Conservation (phyloP, 2,888 invertebrate species). For the Poecilus cupreus region DNA sequence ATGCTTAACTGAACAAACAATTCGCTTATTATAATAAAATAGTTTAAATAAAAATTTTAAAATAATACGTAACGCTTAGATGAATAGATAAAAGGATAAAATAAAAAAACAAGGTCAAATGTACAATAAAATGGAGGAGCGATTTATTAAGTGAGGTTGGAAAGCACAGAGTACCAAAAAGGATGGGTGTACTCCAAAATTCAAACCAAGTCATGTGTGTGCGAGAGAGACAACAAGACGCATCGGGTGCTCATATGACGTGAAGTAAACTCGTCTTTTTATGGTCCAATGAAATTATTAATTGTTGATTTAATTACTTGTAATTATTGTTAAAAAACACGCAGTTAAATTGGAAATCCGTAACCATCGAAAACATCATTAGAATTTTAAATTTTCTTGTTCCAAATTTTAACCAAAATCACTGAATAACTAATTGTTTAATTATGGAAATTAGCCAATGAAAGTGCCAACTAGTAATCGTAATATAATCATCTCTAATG, state of each 20-base stretch:
- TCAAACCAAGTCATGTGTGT: slow-evolving; percentile 4
- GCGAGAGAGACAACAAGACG: slow-evolving; percentile 38
- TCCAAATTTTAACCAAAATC: slow-evolving; percentile 52
- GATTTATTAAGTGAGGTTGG: slow-evolving; percentile 24
- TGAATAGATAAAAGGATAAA: slow-evolving; percentile 57
- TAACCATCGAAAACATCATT: slow-evolving; percentile 49
- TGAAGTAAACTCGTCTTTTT: slow-evolving; percentile 44
- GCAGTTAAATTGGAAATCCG: slow-evolving; percentile 57
- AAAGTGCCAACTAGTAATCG: slow-evolving; percentile 16
- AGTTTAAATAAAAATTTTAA: slow-evolving; percentile 53
- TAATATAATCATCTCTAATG: not conserved
- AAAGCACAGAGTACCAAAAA: slow-evolving; percentile 26
- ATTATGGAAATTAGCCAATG: slow-evolving; percentile 40
- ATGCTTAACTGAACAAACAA: slow-evolving; percentile 50
- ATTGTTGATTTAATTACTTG: slow-evolving; percentile 57
- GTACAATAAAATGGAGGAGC: slow-evolving; percentile 47
- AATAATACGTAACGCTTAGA: slow-evolving; percentile 57
- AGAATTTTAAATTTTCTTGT: slow-evolving; percentile 52
- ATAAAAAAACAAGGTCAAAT: slow-evolving; percentile 55
- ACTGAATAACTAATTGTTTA: slow-evolving; percentile 50
- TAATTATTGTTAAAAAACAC: slow-evolving; percentile 56
- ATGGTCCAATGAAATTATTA: slow-evolving; percentile 57
- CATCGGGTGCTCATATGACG: slow-evolving; percentile 47
- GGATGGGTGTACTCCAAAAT: slow-evolving; percentile 23
- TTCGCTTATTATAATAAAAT: slow-evolving; percentile 55